Percentiles rank a stretch among this genome's conserved stretches.
Evolutionary conservation across 2,797 vertebrate species (phyloP).

Genomic region (Cyprinodon diabolis): DNA sequence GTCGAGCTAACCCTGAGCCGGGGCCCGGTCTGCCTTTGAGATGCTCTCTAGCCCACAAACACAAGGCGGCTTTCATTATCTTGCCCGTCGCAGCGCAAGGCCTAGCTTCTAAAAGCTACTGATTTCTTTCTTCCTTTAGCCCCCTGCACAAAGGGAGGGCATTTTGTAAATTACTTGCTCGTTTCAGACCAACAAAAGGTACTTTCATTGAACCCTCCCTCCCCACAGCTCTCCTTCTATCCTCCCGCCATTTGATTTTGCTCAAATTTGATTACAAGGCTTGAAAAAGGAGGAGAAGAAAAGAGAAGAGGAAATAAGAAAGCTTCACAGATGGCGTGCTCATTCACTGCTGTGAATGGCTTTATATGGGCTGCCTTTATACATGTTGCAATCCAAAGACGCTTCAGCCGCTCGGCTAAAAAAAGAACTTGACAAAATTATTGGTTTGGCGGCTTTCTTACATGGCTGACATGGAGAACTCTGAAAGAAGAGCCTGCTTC

Average conservation of each 20-base stretch:
- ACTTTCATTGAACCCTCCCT: constrained; percentile 98
- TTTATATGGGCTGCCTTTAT: constrained; percentile 99
- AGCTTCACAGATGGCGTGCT: constrained; percentile 99
- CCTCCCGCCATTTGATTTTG: constrained; percentile 98
- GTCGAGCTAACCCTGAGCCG: constrained; percentile 90
- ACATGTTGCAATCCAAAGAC: constrained; percentile 98
- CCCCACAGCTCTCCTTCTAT: constrained; percentile 83
- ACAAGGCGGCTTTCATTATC: constrained; percentile 99
- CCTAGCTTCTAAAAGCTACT: constrained; percentile 99
- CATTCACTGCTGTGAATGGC: constrained; percentile 99
- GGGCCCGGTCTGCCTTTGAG: constrained; percentile 95
- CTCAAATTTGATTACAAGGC: constrained; percentile 99
- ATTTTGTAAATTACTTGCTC: constrained; percentile 99
- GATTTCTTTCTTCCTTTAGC: constrained; percentile 99
- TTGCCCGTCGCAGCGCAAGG: constrained; percentile 97
- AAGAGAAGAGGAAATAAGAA: constrained; percentile 96
- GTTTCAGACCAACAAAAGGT: constrained; percentile 99
- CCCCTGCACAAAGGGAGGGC: constrained; percentile 99
- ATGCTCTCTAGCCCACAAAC: constrained; percentile 99
- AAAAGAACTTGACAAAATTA: constrained; percentile 99
- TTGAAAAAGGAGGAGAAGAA: constrained; percentile 93
- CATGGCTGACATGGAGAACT: constrained; percentile 93
- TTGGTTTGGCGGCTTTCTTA: constrained; percentile 98
- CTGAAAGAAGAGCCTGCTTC: constrained; percentile 85
- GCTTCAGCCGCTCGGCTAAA: constrained; percentile 89